Evolutionary conservation across 2,113 vertebrate genomes (phyloP).

Genomic region (Grallaria varia): DNA sequence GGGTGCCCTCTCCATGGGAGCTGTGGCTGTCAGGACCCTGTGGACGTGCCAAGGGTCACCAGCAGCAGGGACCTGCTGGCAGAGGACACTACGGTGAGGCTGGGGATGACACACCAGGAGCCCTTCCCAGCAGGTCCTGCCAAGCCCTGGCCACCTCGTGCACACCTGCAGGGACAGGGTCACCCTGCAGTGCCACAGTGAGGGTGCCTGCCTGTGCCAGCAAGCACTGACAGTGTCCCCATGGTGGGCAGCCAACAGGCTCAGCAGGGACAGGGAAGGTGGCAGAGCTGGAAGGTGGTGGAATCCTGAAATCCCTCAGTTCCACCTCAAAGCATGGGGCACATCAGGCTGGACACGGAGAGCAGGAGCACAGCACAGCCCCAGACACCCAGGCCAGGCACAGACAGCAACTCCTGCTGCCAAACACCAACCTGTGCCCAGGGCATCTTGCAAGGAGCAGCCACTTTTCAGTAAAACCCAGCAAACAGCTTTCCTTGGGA

Average conservation of each 20-base stretch:
- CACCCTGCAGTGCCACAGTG: rapidly evolving
- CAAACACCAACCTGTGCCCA: rapidly evolving
- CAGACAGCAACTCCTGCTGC: background rate
- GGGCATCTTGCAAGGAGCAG: rapidly evolving
- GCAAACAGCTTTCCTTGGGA: rapidly evolving
- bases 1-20: background rate
- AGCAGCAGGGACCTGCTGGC: background rate
- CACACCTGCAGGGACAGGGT: rapidly evolving
- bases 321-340: background rate
- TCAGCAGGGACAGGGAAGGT: background rate
- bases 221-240: background rate
- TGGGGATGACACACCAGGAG: too few relatives aligned
- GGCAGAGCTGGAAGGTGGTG: background rate
- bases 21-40: background rate
- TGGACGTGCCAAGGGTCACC: rapidly evolving
- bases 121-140: background rate
- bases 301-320: background rate
- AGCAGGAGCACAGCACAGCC: background rate
- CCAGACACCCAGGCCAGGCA: rapidly evolving
- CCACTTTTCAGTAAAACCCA: background rate
- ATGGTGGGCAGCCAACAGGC: rapidly evolving
- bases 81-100: rapidly evolving
- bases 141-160: background rate
- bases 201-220: too few relatives aligned
- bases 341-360: background rate